Evolutionary conservation across 1,140 invertebrate species (phyloP).

Genomic region (Magallana gigas): DNA sequence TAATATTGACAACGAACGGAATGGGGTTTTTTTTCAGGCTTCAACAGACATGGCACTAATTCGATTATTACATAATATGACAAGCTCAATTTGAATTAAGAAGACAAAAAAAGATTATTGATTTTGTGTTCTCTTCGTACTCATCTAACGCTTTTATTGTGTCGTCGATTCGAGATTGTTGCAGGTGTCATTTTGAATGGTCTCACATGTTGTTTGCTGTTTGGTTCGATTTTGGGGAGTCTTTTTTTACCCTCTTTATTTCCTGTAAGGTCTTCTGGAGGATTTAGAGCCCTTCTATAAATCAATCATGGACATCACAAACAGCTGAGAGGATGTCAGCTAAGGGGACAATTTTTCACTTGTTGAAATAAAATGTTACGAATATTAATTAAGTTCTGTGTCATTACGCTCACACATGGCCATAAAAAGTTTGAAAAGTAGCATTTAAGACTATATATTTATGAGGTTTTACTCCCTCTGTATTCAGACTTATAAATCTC

Average conservation of each 20-base stretch:
- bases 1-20: neutral
- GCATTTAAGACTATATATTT: slow-evolving; percentile 38
- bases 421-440: slow-evolving; percentile 26
- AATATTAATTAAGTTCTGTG: slow-evolving; percentile 35
- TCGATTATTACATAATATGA: slow-evolving; percentile 4
- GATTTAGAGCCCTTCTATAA: slow-evolving; percentile 6
- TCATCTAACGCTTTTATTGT: neutral
- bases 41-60: slow-evolving; percentile 22
- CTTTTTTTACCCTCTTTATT: neutral
- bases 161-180: neutral
- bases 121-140: neutral
- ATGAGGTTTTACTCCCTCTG: slow-evolving; percentile 33
- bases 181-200: slow-evolving; percentile 13
- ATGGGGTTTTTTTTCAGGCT: neutral
- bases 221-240: neutral
- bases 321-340: slow-evolving; percentile 6
- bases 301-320: slow-evolving; percentile 2
- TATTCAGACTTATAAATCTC: slow-evolving; percentile 25
- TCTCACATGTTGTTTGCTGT: slow-evolving; percentile 2
- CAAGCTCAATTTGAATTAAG: neutral
- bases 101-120: neutral
- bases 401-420: slow-evolving; percentile 29
- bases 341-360: slow-evolving; percentile 31
- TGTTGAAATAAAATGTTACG: slow-evolving; percentile 36
- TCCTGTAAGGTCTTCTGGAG: neutral